Evolutionary conservation across 1,140 invertebrate species (phyloP), one percentile per base, ranked within the genome.

Genomic region (Bombus turneri): DNA sequence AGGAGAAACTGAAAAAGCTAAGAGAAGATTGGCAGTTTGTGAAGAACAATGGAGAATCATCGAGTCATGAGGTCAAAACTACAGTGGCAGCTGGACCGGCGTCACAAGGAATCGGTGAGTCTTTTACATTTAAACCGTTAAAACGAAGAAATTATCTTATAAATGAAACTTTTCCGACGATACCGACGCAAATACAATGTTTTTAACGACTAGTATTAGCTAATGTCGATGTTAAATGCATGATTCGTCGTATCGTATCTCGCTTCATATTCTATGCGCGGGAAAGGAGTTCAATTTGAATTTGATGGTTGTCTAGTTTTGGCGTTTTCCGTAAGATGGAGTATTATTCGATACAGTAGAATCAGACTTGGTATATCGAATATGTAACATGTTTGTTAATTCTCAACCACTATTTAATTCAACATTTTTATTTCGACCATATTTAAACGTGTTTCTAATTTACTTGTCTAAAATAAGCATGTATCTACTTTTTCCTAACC

Each of bases 11-110:
- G 74, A 96, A 96, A 83, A 96, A 96, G 87, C 91, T 97, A 68
- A 95, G 95, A 47, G 96, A 96, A 80, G 96, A 96, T 91, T 97
- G 96, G 96, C 95, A 96, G 41, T 95, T 95, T 83, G 92, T 96
- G 53, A 96, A 96, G 83, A 95, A 93, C 83, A 92, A 94, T 13
- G 94, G 94, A 9, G 95, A 94, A 83, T 81, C 91, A 28, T 59
- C 87, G 39, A 90, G 91, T 43, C 69, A 81, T 53, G 92, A 93
- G 69, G 34, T 87, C 1, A 62, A 69, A 62, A 37, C 90, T 13
- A 34, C 80, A 15, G 66, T 12, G 28, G 43, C 79, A 31, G 37
- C 66, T 47, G 25, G 82, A 2, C 64, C 81, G 47, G 34, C 86
- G 28, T 66, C 87, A 37, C 72, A 59, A 47, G 78, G 68, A 64